phyloP scores from a whole-genome alignment of 2,888 invertebrate genomes.

The Belgica antarctica region DNA sequence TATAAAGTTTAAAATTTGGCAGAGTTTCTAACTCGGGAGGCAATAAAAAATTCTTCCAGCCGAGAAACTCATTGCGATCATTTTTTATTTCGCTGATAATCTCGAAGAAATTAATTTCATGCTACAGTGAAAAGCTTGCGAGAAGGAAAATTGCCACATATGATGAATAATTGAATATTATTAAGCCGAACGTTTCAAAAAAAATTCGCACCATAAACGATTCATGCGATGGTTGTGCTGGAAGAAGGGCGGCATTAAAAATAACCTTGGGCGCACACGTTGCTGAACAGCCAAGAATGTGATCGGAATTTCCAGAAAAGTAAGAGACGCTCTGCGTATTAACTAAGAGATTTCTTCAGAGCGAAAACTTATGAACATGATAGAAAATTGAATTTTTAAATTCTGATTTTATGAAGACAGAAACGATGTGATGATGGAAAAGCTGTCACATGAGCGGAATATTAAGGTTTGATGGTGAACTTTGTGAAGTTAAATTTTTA shows the following conservation, averaged over 20 bases:
- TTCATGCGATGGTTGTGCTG: not conserved
- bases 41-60: not conserved
- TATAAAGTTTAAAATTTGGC: no score
- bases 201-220: constrained; percentile 2
- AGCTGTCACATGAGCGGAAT: not conserved
- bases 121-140: constrained; percentile 23
- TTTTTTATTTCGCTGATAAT: constrained; percentile 29
- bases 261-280: constrained; percentile 37
- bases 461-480: no score
- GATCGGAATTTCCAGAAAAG: constrained; percentile 34
- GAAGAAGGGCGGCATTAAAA: not conserved
- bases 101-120: constrained; percentile 41
- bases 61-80: no score
- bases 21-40: not conserved
- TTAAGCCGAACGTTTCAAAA: constrained; percentile 24
- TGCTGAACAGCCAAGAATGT: constrained; percentile 13
- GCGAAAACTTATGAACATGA: not conserved
- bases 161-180: constrained; percentile 44
- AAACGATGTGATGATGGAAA: not conserved
- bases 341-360: not conserved
- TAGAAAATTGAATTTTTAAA: constrained; percentile 35
- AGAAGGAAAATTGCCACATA: constrained; percentile 27
- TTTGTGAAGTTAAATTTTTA: no score
- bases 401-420: not conserved
- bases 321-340: not conserved